Base-by-base conservation (phyloP, 1,140 invertebrate species). In the Aphidius ervi region DNA sequence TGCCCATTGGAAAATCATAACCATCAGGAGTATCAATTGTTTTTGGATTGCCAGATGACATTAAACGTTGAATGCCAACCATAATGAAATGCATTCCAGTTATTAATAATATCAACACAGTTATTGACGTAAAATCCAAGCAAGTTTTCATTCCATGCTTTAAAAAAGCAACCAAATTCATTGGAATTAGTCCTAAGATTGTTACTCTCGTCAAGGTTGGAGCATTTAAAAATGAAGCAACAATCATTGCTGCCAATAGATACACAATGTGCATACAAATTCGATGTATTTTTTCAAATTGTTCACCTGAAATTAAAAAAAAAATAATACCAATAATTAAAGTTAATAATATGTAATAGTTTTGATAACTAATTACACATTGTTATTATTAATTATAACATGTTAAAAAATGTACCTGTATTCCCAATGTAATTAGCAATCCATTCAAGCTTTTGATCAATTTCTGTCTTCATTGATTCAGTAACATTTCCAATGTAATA, bases 371-470 rank as follows among this genome's bases (percentile, higher is more conserved):
- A 16, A 16, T 16, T 16, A 16, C 16, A 16, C 16, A 16, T 16
- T 16, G 16, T 16, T 16, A 16, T 16, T 16, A 31, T 31, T 31
- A 31, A 31, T 31, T 31, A n/a, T 53, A 47, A 59, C 50, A 64
- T 31, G 23, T 31, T 31, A 31, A 40, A 57, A 46, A 37, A 59
- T 53, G 56, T 73, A 84, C 83, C 82, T 42, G 81, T 79, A 58
- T 82, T 82, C 40, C 82, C 85, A 10, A 87, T 71, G 37, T 82
- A 78, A 58, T 74, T 70, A 43, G 75, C 77, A 58, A 87, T 76
- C 86, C 86, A 87, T 20, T 74, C 72, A 4, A 88, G 72, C 58
- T 79, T 78, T 20, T 82, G 67, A 54, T 86, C 83, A 49, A 87
- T 64, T 60, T 82, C 78, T 40, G 65, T 46, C 47, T 77, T 73